Evolutionary conservation across 2,113 vertebrate species (phyloP).

Genomic region (Isichthys henryi): DNA sequence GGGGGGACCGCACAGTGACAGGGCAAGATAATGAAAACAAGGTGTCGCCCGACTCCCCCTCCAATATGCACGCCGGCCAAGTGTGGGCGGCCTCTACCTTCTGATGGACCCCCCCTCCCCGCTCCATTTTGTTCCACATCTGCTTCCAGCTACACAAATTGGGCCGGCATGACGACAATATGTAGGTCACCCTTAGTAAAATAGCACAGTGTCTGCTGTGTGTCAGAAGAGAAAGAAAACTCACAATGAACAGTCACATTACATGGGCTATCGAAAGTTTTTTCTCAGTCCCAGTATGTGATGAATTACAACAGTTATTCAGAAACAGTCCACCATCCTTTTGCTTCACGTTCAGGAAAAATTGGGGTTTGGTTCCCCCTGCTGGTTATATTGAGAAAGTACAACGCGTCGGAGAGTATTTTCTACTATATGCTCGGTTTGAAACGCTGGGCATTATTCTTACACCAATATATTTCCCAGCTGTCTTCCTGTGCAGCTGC

Average conservation of each 20-base stretch:
- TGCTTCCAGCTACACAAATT: constrained; percentile 24
- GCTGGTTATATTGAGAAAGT: background rate
- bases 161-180: constrained; percentile 21
- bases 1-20: background rate
- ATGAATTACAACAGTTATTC: background rate
- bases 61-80: constrained; percentile 14
- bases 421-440: background rate
- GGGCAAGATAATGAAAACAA: constrained; percentile 30
- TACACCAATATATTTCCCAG: background rate
- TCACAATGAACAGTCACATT: background rate
- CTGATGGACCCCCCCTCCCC: constrained; percentile 10
- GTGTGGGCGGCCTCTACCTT: constrained; percentile 16
- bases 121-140: constrained; percentile 20
- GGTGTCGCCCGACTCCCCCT: constrained; percentile 22
- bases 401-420: background rate
- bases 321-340: background rate
- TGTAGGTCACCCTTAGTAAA: constrained; percentile 28
- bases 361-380: background rate
- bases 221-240: background rate
- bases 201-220: background rate
- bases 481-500: background rate
- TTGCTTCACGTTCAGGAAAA: background rate
- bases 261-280: background rate
- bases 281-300: background rate
- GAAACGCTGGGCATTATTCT: background rate